Evolutionary conservation across 2,113 vertebrate species (phyloP), one percentile per base, ranked within the genome.

Genomic region (Macquaria ambigua): DNA sequence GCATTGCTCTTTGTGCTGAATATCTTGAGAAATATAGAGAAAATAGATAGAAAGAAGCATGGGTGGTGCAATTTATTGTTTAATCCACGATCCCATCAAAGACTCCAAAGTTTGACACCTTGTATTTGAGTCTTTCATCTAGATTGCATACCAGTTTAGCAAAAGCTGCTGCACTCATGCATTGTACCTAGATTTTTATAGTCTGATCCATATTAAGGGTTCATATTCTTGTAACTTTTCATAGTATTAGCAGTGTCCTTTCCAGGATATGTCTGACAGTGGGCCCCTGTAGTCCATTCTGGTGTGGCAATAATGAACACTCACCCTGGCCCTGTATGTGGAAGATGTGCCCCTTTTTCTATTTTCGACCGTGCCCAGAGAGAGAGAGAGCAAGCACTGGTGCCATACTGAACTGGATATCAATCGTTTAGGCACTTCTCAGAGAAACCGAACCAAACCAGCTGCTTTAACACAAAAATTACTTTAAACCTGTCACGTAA

Each of bases 401-500:
- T 4, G 12, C 41, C 21, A 11, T 20, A 34, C 25, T 46, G 28
- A 48, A 62, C 37, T 39, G 55, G 56, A 39, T 62, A 39, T 71
- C 58, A 71, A 28, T 71, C 23, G 8, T 71, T 25, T 69, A 46
- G 61, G 55, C 50, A 16, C n/a, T 8, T 69, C 63, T 20, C 6
- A 7, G 16, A 78, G 31, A 73, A 62, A 77, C 76, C 41, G 41
- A 78, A 74, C 77, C 67, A 77, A 64, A 78, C 18, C 34, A 58
- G 63, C 72, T 78, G 63, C 62, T 80, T 64, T 39, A 9, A 43
- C 39, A 39, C 39, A 58, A 64, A 63, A 82, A 50, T 1, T 15
- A 69, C 78, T 56, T 53, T 67, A 43, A 61, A 74, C 31, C 67
- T 74, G 80, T 90, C 88, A 78, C 7, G 1, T 46, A 50, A 61